phyloP scores from a whole-genome alignment of 2,797 vertebrate species.

The Malacoctenus gilli region DNA sequence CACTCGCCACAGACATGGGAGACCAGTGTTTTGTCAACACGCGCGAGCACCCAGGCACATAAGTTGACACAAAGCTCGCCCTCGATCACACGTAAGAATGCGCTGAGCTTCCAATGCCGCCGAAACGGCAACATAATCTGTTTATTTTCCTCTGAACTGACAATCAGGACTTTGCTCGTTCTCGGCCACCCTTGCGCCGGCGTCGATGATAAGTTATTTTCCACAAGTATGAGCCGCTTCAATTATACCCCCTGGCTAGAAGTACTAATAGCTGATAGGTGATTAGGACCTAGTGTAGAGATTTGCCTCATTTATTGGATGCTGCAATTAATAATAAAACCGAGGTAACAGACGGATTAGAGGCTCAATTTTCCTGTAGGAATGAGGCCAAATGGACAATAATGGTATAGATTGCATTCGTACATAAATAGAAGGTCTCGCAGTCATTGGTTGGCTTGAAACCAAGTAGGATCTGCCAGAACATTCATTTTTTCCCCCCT shows the following conservation, averaged over 20 bases:
- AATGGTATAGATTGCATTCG: conserved; percentile 45
- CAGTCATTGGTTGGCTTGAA: conserved; percentile 9
- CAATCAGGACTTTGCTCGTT: conserved; percentile 33
- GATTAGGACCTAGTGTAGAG: conserved; percentile 67
- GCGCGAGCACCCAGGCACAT: background rate
- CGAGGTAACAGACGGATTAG: conserved; percentile 58
- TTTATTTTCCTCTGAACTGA: conserved; percentile 39
- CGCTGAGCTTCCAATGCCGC: conserved; percentile 1
- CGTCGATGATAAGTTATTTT: conserved; percentile 69
- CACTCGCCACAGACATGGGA: conserved; percentile 23
- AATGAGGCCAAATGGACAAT: conserved; percentile 24
- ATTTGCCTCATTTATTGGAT: conserved; percentile 73
- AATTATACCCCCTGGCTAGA: conserved; percentile 68
- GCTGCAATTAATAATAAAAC: conserved; percentile 59
- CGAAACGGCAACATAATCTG: conserved; percentile 45
- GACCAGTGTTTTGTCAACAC: conserved; percentile 2
- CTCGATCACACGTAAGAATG: conserved; percentile 2
- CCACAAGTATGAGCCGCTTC: conserved; percentile 55
- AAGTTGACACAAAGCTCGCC: conserved; percentile 1
- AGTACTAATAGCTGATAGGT: conserved; percentile 70
- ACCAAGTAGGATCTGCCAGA: conserved; percentile 19
- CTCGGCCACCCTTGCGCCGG: conserved; percentile 59
- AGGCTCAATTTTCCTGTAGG: conserved; percentile 39
- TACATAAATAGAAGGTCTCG: conserved; percentile 11
- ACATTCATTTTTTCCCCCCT: conserved; percentile 7